phyloP scores from a whole-genome alignment of 2,113 vertebrate species.

The Chauna torquata region DNA sequence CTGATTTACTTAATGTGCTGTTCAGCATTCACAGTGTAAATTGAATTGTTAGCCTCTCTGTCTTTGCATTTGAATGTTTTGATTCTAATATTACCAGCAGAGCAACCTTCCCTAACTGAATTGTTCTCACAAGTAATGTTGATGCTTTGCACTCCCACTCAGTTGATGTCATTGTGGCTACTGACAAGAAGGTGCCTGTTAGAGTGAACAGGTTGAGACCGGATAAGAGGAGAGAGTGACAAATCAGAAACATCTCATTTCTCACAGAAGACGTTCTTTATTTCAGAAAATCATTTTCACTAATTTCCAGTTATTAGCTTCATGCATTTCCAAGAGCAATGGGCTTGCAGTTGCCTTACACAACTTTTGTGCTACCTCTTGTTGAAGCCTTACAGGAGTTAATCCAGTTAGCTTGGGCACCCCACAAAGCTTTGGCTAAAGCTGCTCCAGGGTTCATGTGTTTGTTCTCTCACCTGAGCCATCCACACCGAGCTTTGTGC shows the following conservation, averaged over 20 bases:
- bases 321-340: background rate
- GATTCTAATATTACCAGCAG: constrained; percentile 42
- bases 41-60: constrained; percentile 58
- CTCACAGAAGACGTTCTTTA: background rate
- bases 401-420: background rate
- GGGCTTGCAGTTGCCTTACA: background rate
- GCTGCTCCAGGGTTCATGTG: no score
- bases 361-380: background rate
- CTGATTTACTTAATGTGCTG: constrained; percentile 56
- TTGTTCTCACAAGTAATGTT: constrained; percentile 45
- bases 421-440: background rate
- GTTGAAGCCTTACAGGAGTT: background rate
- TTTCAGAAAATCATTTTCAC: background rate
- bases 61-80: constrained; percentile 57
- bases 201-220: background rate
- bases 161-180: constrained; percentile 40
- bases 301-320: background rate
- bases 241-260: constrained; percentile 14
- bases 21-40: constrained; percentile 44
- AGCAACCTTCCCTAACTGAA: constrained; percentile 47
- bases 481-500: background rate
- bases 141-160: constrained; percentile 54
- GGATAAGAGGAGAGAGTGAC: background rate
- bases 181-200: constrained; percentile 50
- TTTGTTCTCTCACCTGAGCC: background rate